phyloP scores from a whole-genome alignment of 2,888 invertebrate species.

The Hyposoter dolosus region DNA sequence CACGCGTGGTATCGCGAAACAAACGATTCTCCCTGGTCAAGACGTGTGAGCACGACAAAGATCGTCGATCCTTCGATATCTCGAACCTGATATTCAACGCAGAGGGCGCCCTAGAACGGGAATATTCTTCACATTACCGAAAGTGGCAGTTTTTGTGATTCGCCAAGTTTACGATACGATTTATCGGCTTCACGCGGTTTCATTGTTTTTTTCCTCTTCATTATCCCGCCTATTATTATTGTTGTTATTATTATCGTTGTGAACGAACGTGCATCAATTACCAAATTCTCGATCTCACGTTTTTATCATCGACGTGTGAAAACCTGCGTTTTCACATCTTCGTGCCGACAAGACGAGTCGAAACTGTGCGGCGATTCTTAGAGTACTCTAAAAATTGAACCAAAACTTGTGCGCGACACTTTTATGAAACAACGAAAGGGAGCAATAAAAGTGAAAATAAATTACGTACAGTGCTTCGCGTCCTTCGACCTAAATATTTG shows the following conservation, averaged over 20 bases:
- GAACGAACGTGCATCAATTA: neutral
- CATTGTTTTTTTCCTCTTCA: conserved; percentile 26
- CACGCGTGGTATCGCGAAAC: neutral
- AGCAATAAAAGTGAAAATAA: neutral
- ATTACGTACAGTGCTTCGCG: conserved; percentile 8
- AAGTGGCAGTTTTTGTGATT: conserved; percentile 78
- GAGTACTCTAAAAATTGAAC: neutral
- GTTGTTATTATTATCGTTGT: neutral
- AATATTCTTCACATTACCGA: conserved; percentile 54
- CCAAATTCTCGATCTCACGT: neutral
- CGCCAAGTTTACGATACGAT: conserved; percentile 60
- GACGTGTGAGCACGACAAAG: neutral
- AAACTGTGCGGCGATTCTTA: conserved; percentile 4
- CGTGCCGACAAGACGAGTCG: neutral
- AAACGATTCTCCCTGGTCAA: neutral
- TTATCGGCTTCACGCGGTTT: conserved; percentile 12
- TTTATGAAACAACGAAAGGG: neutral
- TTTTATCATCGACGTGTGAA: conserved; percentile 9
- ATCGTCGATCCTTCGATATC: neutral
- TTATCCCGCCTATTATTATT: conserved; percentile 29
- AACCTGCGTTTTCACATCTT: neutral
- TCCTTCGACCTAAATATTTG: neutral
- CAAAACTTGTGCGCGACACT: neutral
- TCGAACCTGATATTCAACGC: neutral
- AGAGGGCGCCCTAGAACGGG: neutral